phyloP scores from a whole-genome alignment of 2,888 invertebrate species.

The Cantharis lateralis region DNA sequence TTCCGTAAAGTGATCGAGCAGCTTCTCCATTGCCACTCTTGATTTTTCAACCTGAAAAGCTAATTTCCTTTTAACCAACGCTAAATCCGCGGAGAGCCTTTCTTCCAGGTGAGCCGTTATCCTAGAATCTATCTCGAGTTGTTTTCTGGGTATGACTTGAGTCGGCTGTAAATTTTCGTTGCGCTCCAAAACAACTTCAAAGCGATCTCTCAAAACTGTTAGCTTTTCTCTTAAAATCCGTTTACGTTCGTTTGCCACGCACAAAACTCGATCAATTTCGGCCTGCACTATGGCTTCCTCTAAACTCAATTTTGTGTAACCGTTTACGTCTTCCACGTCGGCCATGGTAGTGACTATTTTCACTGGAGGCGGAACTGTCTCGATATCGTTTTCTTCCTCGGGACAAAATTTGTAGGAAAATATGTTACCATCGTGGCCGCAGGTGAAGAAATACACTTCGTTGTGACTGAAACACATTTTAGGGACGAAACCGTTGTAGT shows the following conservation, averaged over 20 bases:
- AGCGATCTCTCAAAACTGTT: constrained; percentile 19
- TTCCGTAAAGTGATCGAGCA: constrained; percentile 69
- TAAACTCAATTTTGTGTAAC: constrained; percentile 54
- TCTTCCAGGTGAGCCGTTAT: constrained; percentile 66
- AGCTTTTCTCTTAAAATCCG: constrained; percentile 62
- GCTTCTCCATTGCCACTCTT: constrained; percentile 58
- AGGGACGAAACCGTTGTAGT: constrained; percentile 69
- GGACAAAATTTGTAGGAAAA: constrained; percentile 67
- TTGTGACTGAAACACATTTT: constrained; percentile 67
- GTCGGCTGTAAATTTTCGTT: constrained; percentile 66
- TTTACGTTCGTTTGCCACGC: constrained; percentile 68
- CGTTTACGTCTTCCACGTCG: constrained; percentile 51
- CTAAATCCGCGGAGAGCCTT: constrained; percentile 64
- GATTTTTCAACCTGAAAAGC: constrained; percentile 75
- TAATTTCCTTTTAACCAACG: constrained; percentile 66
- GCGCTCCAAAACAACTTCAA: constrained; percentile 32
- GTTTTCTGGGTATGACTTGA: constrained; percentile 62
- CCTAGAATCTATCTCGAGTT: constrained; percentile 70
- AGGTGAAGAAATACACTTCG: constrained; percentile 60
- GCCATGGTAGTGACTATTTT: not conserved
- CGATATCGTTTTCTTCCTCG: constrained; percentile 13
- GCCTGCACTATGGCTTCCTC: constrained; percentile 73
- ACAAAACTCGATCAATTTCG: constrained; percentile 66
- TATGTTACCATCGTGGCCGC: constrained; percentile 78
- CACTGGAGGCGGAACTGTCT: constrained; percentile 2